Percentiles rank a stretch among this genome's conserved stretches.
phyloP scores from a whole-genome alignment of 1,140 invertebrate genomes.

The Tetragonula clypearis region DNA sequence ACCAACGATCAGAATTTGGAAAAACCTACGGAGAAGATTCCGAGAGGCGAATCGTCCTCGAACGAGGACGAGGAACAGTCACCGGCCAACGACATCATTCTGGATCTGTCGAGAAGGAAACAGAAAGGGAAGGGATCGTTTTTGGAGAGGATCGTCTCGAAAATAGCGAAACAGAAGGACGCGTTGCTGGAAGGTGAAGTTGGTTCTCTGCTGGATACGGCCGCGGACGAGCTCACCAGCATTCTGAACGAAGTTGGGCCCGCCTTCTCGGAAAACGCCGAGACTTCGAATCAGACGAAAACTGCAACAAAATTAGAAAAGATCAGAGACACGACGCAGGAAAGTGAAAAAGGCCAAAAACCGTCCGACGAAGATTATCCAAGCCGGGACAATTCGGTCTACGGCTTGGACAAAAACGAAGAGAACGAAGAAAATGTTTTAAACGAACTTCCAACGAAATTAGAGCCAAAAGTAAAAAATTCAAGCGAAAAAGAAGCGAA shows the following conservation, averaged over 20 bases:
- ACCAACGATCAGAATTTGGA: neutral
- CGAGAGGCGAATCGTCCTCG: neutral
- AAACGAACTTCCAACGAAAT: neutral
- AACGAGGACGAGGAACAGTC: conserved; percentile 22
- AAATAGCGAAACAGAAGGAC: conserved; percentile 80
- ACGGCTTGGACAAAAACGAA: too few relatives aligned
- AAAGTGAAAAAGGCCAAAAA: neutral
- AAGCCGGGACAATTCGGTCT: neutral
- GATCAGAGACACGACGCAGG: neutral
- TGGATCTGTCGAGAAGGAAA: conserved; percentile 77
- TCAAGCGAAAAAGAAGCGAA: neutral
- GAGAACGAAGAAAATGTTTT: neutral
- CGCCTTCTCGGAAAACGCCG: conserved; percentile 6
- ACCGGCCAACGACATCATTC: conserved; percentile 76
- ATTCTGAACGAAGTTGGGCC: conserved; percentile 71
- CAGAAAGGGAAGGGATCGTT: conserved; percentile 76
- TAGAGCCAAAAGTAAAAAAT: neutral
- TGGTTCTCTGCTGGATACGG: conserved; percentile 67
- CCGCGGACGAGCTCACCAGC: conserved; percentile 69
- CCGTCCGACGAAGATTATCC: neutral
- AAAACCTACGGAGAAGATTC: neutral
- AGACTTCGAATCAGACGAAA: neutral
- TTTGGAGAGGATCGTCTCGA: conserved; percentile 79
- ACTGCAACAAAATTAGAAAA: neutral
- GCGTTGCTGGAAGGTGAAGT: conserved; percentile 73